Evolutionary conservation across 2,113 vertebrate species (phyloP).

Genomic region (Phyllostomus discolor): DNA sequence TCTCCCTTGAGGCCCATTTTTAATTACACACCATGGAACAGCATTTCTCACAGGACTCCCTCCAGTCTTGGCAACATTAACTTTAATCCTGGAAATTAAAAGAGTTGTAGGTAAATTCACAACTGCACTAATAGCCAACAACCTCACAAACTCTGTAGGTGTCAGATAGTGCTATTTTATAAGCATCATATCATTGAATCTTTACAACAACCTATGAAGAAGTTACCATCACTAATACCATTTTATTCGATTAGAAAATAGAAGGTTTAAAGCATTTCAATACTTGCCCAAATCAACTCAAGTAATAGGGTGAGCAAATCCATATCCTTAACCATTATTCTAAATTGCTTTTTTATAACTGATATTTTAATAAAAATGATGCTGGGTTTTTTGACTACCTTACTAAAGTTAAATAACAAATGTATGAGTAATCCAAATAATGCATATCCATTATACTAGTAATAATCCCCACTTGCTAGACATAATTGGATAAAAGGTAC

Average conservation of each 20-base stretch:
- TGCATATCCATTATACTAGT: neutral
- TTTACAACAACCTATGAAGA: neutral
- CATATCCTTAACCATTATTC: neutral
- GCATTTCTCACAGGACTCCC: neutral
- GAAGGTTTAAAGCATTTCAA: neutral
- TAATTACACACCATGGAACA: neutral
- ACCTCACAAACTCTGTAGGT: neutral
- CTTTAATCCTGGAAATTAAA: neutral
- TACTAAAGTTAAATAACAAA: constrained; percentile 11
- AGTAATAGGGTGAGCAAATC: neutral
- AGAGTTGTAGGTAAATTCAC: neutral
- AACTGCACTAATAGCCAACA: neutral
- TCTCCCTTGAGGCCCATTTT: neutral
- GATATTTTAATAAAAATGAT: neutral
- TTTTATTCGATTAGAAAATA: neutral
- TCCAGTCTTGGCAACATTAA: neutral
- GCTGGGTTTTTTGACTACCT: neutral
- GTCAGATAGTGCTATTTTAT: neutral
- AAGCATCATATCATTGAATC: neutral
- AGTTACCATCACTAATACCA: neutral
- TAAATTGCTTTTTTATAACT: neutral
- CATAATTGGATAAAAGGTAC: neutral
- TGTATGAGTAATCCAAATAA: neutral
- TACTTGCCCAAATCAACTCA: neutral
- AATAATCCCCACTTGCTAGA: neutral